Base-by-base conservation (phyloP, 2,113 vertebrate genomes). In the Laterallus jamaicensis region DNA sequence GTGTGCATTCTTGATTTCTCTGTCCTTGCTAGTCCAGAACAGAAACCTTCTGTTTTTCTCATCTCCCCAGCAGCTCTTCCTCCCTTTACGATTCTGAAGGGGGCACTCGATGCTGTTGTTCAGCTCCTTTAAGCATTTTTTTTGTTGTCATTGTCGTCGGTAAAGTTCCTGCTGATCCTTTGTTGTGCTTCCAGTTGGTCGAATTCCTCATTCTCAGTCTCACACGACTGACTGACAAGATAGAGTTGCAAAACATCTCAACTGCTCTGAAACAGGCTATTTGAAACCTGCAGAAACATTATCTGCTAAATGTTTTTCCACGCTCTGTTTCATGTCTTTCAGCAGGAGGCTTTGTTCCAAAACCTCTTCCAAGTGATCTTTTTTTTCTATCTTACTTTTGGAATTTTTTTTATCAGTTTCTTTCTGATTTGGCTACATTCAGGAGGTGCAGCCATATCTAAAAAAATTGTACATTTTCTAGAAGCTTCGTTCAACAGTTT, bases 161-260 rank as follows among this genome's bases (percentile, higher is more conserved):
- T 71, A 52, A 85, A 82, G 19, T 37, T 92, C 70, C 70, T 86
- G 60, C 75, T 91, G 78, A 54, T 85, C 77, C 67, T 87, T 79
- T 91, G 83, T 94, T 82, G 50, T 63, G 28, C 60, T 92, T 94
- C 60, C 76, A 77, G 13, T 80, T 94, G 76, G 75, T 84, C 15
- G 4, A 22, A 89, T 74, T 92, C 83, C 56, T 91, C 86, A 86
- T 88, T 82, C 78, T 89, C 87, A 63, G 50, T 71, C 18, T 71
- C 83, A 88, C 70, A 44, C 0, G 31, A 62, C 66, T 73, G 76
- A 68, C 58, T 95, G 88, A 91, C 2, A 17, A 74, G 40, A 78
- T 42, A n/a, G 74, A 90, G 60, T 81, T 62, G 50, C 74, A 88
- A 95, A 97, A 83, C 63, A 56, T 66, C 76, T 81, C 59, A 11